Percentiles rank a stretch among this genome's conserved stretches.
These are phyloP conservation scores for Sarcophaga caerulescens DNA, from an alignment of 2,888 invertebrate genomes.

Conservation along the genomic window DNA sequence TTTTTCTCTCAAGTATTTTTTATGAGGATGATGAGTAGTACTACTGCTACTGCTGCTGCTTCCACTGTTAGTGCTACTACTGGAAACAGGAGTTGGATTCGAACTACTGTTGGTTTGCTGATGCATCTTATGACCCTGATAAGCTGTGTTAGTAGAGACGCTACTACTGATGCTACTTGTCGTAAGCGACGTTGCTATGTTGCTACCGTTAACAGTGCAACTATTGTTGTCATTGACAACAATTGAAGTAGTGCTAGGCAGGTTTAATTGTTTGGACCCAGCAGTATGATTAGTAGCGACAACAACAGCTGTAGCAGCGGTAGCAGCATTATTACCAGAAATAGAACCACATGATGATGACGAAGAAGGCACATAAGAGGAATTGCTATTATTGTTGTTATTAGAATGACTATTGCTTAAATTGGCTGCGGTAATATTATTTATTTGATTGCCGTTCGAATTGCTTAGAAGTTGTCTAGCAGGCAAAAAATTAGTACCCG, in stretches of 20 bases:
- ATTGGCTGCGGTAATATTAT: constrained; percentile 57
- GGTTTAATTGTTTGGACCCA: constrained; percentile 68
- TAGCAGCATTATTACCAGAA: constrained; percentile 55
- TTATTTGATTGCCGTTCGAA: constrained; percentile 56
- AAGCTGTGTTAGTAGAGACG: constrained; percentile 65
- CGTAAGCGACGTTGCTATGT: constrained; percentile 57
- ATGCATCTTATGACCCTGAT: constrained; percentile 69
- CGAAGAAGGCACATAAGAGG: constrained; percentile 75
- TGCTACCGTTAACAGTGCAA: constrained; percentile 68
- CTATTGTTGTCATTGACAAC: constrained; percentile 67
- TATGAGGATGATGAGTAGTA: constrained; percentile 80
- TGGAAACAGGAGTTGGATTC: constrained; percentile 32
- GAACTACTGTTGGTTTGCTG: constrained; percentile 40
- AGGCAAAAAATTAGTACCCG: constrained; percentile 73
- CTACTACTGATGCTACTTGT: constrained; percentile 42
- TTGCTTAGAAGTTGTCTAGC: constrained; percentile 64
- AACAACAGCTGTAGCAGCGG: constrained; percentile 52
- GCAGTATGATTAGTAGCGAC: constrained; percentile 50
- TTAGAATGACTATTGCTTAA: constrained; percentile 70
- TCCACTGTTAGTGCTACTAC: constrained; percentile 67
- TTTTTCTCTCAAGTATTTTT: constrained; percentile 81
- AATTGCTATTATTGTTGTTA: constrained; percentile 67
- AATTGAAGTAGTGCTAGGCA: constrained; percentile 69
- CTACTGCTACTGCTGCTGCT: constrained; percentile 73
- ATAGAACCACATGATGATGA: constrained; percentile 55